A percentile compares a stretch with the other conserved stretches of the same genome.
These are phyloP conservation scores for Bufotes viridis DNA, from an alignment of 2,797 vertebrate species.

Conservation along the genomic window DNA sequence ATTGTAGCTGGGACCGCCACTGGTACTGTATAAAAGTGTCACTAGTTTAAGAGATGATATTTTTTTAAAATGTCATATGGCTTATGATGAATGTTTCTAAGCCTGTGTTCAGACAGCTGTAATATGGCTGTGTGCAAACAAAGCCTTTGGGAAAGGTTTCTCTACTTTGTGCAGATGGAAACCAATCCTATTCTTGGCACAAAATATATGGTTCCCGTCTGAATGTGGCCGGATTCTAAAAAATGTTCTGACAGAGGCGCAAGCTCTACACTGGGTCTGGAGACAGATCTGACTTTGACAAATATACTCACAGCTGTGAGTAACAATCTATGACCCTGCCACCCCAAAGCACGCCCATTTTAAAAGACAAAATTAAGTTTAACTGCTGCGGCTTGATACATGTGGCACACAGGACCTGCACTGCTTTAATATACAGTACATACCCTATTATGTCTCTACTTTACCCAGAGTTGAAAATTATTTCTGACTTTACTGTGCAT, in stretches of 20 bases:
- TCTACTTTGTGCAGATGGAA: background rate
- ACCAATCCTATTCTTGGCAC: background rate
- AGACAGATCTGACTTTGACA: background rate
- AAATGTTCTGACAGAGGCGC: too few relatives aligned
- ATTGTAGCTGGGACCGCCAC: background rate
- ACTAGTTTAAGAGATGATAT: background rate
- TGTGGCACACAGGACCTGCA: background rate
- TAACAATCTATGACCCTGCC: background rate
- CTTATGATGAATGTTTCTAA: conserved; percentile 11
- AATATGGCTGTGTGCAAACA: background rate
- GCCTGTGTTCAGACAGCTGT: background rate
- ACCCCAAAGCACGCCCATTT: background rate
- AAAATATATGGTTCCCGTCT: background rate
- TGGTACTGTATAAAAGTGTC: background rate
- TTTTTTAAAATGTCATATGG: background rate
- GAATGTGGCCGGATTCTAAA: background rate
- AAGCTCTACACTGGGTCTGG: background rate
- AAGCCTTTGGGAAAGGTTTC: background rate
- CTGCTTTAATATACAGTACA: background rate
- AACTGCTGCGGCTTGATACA: background rate
- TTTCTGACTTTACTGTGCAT: background rate
- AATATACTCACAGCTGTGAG: background rate
- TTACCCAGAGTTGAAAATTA: background rate
- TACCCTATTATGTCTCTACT: background rate
- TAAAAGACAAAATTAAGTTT: background rate